phyloP scores from a whole-genome alignment of 2,113 vertebrate genomes.

The Grammomys surdaster region DNA sequence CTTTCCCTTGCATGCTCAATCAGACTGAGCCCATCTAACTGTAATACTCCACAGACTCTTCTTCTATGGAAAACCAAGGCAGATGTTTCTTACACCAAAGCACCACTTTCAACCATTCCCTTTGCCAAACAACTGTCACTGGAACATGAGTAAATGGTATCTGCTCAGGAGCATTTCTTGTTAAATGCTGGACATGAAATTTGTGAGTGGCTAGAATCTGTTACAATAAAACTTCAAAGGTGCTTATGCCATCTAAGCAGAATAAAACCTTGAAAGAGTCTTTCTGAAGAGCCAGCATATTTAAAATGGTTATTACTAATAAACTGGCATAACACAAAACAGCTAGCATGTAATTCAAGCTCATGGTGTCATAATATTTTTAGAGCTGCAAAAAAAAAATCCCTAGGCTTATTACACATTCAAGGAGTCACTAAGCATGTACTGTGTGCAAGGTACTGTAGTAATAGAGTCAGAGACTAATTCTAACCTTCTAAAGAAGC shows the following conservation, averaged over 20 bases:
- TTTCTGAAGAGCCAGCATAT: conserved; percentile 30
- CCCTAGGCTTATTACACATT: neutral
- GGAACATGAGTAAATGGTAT: conserved; percentile 42
- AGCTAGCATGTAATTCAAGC: neutral
- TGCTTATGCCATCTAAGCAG: neutral
- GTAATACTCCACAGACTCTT: conserved; percentile 41
- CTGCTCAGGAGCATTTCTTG: conserved; percentile 48
- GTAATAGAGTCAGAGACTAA: conserved; percentile 12
- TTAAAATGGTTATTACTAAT: neutral
- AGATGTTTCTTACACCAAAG: conserved; percentile 70
- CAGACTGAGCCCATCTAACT: conserved; percentile 70
- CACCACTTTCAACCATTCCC: conserved; percentile 63
- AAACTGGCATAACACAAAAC: neutral
- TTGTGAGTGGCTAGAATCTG: conserved; percentile 35
- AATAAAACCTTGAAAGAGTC: conserved; percentile 7
- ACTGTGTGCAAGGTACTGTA: neutral
- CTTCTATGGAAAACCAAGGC: conserved; percentile 49
- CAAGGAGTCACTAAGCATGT: conserved; percentile 43
- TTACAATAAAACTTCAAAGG: conserved; percentile 56
- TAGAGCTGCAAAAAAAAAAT: conserved; percentile 52
- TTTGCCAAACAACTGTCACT: conserved; percentile 56
- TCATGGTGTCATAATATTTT: conserved; percentile 4
- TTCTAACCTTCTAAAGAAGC: conserved; percentile 12
- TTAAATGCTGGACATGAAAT: conserved; percentile 26
- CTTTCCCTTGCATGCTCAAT: conserved; percentile 74